A percentile compares a stretch with the other conserved stretches of the same genome.
These are phyloP conservation scores for Hofmannophila pseudospretella DNA, from an alignment of 2,888 invertebrate species.

Conservation along the genomic window DNA sequence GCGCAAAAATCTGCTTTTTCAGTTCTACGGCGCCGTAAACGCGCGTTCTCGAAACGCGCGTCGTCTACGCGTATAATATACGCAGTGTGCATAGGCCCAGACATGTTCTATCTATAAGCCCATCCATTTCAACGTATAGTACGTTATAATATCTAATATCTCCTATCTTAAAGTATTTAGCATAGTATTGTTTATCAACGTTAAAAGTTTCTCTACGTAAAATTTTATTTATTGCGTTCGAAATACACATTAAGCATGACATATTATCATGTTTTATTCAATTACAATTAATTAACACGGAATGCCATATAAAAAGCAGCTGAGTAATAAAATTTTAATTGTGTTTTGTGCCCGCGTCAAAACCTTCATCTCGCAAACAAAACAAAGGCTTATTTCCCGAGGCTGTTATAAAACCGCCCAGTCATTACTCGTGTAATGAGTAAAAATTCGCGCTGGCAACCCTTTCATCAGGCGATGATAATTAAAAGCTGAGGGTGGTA, in stretches of 20 bases:
- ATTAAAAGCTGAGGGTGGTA: background rate
- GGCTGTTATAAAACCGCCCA: conserved; percentile 43
- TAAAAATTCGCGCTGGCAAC: conserved; percentile 30
- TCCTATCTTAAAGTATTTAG: too few relatives aligned
- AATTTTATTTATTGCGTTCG: background rate
- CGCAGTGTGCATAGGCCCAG: too few relatives aligned
- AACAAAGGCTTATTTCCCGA: conserved; percentile 49
- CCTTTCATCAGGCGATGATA: background rate
- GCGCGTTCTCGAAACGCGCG: too few relatives aligned
- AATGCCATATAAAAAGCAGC: conserved; percentile 28
- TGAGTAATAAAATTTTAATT: conserved; percentile 41
- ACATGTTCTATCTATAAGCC: too few relatives aligned
- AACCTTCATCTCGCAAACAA: conserved; percentile 40
- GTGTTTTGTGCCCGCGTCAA: conserved; percentile 34
- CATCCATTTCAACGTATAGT: too few relatives aligned
- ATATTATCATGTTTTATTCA: conserved; percentile 17
- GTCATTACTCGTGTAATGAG: conserved; percentile 48
- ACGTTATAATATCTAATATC: too few relatives aligned
- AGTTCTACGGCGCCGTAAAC: too few relatives aligned
- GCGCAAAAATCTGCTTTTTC: too few relatives aligned
- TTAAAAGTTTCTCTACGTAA: too few relatives aligned
- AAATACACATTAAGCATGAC: background rate
- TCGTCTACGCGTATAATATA: too few relatives aligned
- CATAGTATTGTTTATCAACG: background rate
- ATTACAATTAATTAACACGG: conserved; percentile 28